phyloP scores from a whole-genome alignment of 2,797 vertebrate genomes.

The Aulostomus chinensis region DNA sequence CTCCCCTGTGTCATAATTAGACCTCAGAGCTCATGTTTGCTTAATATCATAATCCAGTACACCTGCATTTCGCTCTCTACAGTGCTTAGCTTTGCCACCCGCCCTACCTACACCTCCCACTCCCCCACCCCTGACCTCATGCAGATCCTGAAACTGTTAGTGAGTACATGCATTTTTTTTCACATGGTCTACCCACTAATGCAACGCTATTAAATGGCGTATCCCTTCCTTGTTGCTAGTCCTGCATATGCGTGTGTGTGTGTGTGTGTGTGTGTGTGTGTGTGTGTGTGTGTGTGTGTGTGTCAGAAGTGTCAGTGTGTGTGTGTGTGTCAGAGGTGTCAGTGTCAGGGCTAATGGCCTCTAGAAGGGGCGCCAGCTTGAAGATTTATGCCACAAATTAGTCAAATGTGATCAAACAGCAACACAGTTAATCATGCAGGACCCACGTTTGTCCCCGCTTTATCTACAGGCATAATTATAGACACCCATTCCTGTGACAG shows the following conservation, averaged over 20 bases:
- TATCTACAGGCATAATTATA: conserved; percentile 87
- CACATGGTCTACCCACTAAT: conserved; percentile 22
- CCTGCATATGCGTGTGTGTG: conserved; percentile 42
- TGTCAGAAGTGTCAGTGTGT: conserved; percentile 21
- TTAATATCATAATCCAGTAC: conserved; percentile 80
- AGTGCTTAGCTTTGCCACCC: conserved; percentile 69
- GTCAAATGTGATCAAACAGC: conserved; percentile 92
- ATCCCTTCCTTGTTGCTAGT: conserved; percentile 17
- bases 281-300: conserved; percentile 21
- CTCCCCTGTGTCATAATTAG: conserved; percentile 99
- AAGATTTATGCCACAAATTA: conserved; percentile 92
- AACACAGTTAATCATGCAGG: conserved; percentile 84
- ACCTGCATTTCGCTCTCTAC: conserved; percentile 87
- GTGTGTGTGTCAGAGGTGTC: conserved; percentile 67
- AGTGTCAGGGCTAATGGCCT: conserved; percentile 77
- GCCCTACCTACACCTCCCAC: conserved; percentile 26
- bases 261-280: conserved; percentile 15
- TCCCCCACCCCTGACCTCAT: conserved; percentile 46
- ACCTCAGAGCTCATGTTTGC: conserved; percentile 93
- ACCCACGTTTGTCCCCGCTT: conserved; percentile 82
- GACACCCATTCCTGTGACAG: conserved; percentile 83
- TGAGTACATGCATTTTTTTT: conserved; percentile 35
- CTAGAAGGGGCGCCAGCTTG: conserved; percentile 74
- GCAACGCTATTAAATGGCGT: conserved; percentile 32
- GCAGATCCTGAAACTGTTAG: conserved; percentile 50